Evolutionary conservation across 2,113 vertebrate species (phyloP), one percentile per base, ranked within the genome.

Genomic region (Petromus typicus): DNA sequence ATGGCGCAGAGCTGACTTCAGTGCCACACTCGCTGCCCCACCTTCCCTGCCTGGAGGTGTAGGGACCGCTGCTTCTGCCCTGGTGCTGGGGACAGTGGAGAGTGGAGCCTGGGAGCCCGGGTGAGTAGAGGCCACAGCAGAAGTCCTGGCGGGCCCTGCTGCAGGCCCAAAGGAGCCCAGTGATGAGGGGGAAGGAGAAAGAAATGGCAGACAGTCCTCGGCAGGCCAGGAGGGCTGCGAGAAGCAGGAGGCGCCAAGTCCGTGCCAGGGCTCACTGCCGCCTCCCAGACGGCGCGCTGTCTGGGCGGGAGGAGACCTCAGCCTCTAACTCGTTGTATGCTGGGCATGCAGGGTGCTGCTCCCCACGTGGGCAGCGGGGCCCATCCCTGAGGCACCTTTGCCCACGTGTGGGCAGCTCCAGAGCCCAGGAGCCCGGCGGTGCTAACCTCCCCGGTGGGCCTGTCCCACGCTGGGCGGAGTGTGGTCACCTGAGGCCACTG

Each of bases 21-120:
- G 23, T 1, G 11, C 0, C 63, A 64, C 59, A 23, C 3, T 22
- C 48, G 12, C 5, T 34, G 48, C 1, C 25, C 27, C 32, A 1
- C 8, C 23, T 12, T 7, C 1, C 13, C 54, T 27, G 5, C 25
- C 2, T 25, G 66, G 56, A 23, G 8, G 25, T 54, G n/a, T 73
- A 22, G 45, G 57, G 78, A 37, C 45, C 5, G 66, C 14, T 22
- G 32, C 48, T 0, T 71, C 51, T 22, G 43, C n/a, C 86, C 3
- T 34, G 1, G 3, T 3, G 56, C 16, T n/a, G 22, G 43, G 40
- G 63, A 11, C 34, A 37, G 51, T 56, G 64, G 43, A 14, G 67
- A 17, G 17, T 61, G 48, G 61, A 67, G 32, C 45, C 30, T 6
- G 7, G 37, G 17, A 25, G 2, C 4, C 0, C 10, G 75, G 61